These are phyloP conservation scores for Callorhinus ursinus DNA, from an alignment of 2,113 vertebrate genomes.

Conservation along the genomic window DNA sequence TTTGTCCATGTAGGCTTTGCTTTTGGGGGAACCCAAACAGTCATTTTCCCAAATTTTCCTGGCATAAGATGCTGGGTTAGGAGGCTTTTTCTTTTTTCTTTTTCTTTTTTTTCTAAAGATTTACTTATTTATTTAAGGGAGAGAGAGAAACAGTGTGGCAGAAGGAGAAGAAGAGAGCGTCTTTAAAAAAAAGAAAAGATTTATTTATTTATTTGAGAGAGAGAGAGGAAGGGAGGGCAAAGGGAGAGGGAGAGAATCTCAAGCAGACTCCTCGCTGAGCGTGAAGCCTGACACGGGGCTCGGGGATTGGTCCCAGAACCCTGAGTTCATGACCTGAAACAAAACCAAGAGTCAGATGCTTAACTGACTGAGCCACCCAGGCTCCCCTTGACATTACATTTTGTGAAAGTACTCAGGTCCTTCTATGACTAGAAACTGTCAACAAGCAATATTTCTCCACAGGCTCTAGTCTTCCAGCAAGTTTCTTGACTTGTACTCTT, in stretches of 20 bases:
- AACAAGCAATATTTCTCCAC: not conserved
- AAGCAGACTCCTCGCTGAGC: not conserved
- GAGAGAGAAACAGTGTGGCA: not conserved
- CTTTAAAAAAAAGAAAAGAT: too few species aligned
- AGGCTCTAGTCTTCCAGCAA: not conserved
- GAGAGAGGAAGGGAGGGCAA: too few species aligned
- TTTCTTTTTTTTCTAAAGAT: not conserved
- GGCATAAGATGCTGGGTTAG: not conserved
- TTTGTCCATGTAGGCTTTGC: not conserved
- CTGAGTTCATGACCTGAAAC: not conserved
- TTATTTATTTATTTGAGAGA: not conserved
- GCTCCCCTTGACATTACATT: not conserved
- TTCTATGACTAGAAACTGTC: not conserved
- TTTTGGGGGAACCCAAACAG: not conserved
- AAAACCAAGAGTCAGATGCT: not conserved
- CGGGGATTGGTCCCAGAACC: too few species aligned
- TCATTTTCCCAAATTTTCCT: not conserved
- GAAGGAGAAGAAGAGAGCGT: not conserved
- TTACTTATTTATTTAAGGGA: not conserved
- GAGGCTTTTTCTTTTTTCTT: not conserved
- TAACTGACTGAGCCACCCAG: not conserved
- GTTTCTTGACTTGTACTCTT: not conserved
- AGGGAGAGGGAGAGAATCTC: not conserved
- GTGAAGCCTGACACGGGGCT: not conserved
- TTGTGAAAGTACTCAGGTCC: not conserved